phyloP scores from a whole-genome alignment of 1,140 invertebrate species.

The Musca vetustissima region DNA sequence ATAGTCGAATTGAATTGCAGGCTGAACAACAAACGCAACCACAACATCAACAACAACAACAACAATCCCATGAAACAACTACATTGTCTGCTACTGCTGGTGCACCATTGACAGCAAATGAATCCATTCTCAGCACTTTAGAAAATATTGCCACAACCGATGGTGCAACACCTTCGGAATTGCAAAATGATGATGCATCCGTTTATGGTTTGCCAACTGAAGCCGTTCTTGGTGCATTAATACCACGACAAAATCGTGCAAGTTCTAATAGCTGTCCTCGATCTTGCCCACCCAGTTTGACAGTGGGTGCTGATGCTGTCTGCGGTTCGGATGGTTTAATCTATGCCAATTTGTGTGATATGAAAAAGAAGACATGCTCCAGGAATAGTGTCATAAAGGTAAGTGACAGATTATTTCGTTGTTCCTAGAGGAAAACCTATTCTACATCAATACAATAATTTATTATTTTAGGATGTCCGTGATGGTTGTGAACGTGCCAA shows the following conservation, averaged over 20 bases:
- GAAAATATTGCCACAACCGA: neutral
- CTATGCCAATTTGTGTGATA: constrained; percentile 87
- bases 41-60: constrained; percentile 48
- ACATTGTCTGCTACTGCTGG: neutral
- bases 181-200: constrained; percentile 15
- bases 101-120: too few species aligned
- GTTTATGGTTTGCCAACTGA: neutral
- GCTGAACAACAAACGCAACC: constrained; percentile 39
- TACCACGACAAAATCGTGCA: constrained; percentile 40
- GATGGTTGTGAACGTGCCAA: constrained; percentile 65
- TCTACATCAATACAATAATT: too few species aligned
- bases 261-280: constrained; percentile 64
- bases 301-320: constrained; percentile 73
- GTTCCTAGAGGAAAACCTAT: too few species aligned
- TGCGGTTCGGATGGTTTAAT: constrained; percentile 85
- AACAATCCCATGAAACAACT: constrained; percentile 34
- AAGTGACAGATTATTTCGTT: neutral
- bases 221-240: neutral
- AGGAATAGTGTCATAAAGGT: constrained; percentile 65
- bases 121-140: too few species aligned
- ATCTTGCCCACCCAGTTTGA: constrained; percentile 70
- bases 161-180: neutral
- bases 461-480: constrained; percentile 19
- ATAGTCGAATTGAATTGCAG: constrained; percentile 42
- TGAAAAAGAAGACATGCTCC: constrained; percentile 89